Percentiles rank a stretch among this genome's conserved stretches.
These are phyloP conservation scores for Piscicola geometra DNA, from an alignment of 2,888 invertebrate species.

Conservation along the genomic window DNA sequence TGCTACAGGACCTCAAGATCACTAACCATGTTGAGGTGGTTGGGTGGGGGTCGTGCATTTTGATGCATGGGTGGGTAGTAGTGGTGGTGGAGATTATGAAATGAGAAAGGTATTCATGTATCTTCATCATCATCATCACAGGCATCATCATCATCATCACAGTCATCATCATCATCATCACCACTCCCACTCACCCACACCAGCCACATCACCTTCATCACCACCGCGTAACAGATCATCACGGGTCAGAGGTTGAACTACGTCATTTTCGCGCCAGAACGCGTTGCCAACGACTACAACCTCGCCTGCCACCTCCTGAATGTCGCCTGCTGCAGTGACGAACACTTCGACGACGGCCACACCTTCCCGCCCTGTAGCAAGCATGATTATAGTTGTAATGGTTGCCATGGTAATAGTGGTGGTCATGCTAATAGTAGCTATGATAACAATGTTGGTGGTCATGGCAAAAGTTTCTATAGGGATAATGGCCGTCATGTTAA, in stretches of 20 bases:
- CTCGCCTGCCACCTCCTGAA: conserved; percentile 57
- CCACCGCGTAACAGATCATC: conserved; percentile 46
- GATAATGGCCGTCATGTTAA: too few relatives aligned
- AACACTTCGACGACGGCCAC: conserved; percentile 45
- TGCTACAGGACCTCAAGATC: conserved; percentile 58
- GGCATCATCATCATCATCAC: too few relatives aligned
- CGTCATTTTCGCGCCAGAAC: conserved; percentile 56
- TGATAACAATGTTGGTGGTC: not conserved
- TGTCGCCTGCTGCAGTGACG: conserved; percentile 57
- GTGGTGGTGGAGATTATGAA: too few relatives aligned
- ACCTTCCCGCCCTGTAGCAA: not conserved
- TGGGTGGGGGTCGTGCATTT: too few relatives aligned
- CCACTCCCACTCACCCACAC: too few relatives aligned
- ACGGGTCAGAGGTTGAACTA: conserved; percentile 54
- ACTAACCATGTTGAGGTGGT: conserved; percentile 57
- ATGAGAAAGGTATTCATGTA: too few relatives aligned
- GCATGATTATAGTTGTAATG: not conserved
- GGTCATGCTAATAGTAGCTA: not conserved
- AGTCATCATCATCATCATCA: too few relatives aligned
- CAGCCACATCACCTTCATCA: not conserved
- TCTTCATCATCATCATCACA: too few relatives aligned
- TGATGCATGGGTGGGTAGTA: too few relatives aligned
- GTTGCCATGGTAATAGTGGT: not conserved
- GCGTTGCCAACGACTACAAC: conserved; percentile 50
- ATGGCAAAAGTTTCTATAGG: not conserved